A percentile compares a stretch with the other conserved stretches of the same genome.
Conservation (phyloP, 2,888 invertebrate genomes). For the Apotomis capreana region DNA sequence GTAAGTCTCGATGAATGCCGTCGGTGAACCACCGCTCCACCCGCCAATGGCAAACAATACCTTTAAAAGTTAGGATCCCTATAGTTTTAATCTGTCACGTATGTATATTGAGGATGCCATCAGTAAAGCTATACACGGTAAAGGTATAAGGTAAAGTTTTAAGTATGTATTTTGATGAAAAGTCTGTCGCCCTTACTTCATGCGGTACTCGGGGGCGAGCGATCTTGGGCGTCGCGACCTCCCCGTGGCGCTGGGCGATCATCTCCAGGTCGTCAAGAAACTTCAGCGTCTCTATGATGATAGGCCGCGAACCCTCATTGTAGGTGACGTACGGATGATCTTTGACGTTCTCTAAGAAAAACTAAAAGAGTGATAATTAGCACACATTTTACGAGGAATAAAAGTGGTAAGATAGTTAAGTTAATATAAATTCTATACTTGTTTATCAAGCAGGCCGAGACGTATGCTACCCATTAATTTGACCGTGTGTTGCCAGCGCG, state of each 20-base stretch:
- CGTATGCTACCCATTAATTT: constrained; percentile 91
- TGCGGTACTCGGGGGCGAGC: constrained; percentile 93
- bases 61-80: constrained; percentile 51
- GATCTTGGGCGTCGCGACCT: constrained; percentile 92
- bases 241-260: constrained; percentile 90
- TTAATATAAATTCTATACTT: constrained; percentile 64
- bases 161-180: neutral
- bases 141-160: no score
- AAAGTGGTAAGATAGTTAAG: neutral
- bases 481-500: constrained; percentile 89
- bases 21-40: constrained; percentile 87
- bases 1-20: constrained; percentile 92
- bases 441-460: constrained; percentile 91
- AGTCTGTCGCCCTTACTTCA: constrained; percentile 75
- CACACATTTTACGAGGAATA: neutral
- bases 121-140: no score
- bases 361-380: constrained; percentile 76
- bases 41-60: constrained; percentile 89
- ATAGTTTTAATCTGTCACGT: constrained; percentile 34
- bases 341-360: constrained; percentile 95
- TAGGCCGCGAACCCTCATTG: constrained; percentile 92
- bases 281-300: constrained; percentile 95
- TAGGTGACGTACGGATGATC: constrained; percentile 93
- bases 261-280: constrained; percentile 96
- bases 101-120: no score